Conservation (phyloP, 2,888 invertebrate genomes). For the Machimus atricapillus region DNA sequence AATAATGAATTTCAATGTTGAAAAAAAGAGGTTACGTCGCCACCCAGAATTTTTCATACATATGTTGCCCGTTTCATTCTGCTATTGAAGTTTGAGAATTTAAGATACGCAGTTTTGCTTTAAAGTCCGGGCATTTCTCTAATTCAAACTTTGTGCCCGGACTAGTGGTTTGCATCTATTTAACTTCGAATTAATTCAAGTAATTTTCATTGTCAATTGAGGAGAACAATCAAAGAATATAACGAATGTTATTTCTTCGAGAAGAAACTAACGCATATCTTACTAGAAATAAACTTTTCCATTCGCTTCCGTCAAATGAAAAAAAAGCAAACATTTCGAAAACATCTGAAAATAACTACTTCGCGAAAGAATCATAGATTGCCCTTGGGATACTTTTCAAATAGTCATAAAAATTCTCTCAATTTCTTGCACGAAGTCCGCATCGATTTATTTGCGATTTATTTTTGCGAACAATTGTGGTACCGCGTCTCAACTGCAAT, state of each 20-base stretch:
- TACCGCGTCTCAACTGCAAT: background rate
- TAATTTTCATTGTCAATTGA: background rate
- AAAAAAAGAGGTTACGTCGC: too few relatives aligned
- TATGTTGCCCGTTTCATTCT: too few relatives aligned
- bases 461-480: background rate
- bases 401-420: background rate
- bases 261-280: background rate
- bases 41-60: too few relatives aligned
- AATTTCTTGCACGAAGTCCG: background rate
- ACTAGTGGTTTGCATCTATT: too few relatives aligned
- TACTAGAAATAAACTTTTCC: background rate
- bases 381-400: background rate
- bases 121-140: too few relatives aligned
- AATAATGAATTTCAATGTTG: too few relatives aligned
- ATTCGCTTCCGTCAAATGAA: background rate
- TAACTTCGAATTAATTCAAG: too few relatives aligned
- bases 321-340: background rate
- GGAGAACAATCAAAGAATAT: background rate
- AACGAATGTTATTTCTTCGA: background rate
- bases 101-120: too few relatives aligned
- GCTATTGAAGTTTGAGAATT: too few relatives aligned
- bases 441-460: background rate
- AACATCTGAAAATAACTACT: background rate
- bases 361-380: background rate
- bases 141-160: too few relatives aligned